Evolutionary conservation across 2,888 invertebrate genomes (phyloP).

Genomic region (Drosophila flavopinicola): DNA sequence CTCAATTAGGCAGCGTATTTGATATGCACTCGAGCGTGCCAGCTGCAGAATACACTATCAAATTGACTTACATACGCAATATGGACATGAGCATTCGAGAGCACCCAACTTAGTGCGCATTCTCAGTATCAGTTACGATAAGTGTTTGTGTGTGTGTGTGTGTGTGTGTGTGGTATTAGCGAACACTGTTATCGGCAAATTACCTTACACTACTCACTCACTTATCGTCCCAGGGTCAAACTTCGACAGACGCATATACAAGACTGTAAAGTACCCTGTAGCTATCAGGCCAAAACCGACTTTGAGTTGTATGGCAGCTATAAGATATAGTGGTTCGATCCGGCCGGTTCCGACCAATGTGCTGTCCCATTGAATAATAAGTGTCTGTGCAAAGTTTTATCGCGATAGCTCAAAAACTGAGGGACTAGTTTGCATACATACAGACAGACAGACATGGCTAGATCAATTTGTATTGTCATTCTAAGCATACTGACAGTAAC

Average conservation of each 20-base stretch:
- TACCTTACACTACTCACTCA: conserved; percentile 10
- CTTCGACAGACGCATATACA: neutral
- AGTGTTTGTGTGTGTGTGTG: conserved; percentile 7
- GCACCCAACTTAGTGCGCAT: neutral
- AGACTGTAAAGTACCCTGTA: neutral
- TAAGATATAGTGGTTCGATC: no score
- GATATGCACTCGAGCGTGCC: conserved; percentile 25
- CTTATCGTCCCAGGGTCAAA: conserved; percentile 36
- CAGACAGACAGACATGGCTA: no score
- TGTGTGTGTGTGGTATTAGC: conserved; percentile 15
- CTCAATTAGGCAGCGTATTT: conserved; percentile 34
- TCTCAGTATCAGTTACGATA: conserved; percentile 24
- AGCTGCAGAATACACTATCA: neutral
- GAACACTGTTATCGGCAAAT: conserved; percentile 39
- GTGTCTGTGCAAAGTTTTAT: no score
- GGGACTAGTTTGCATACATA: no score
- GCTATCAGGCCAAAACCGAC: no score
- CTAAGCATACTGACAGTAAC: no score
- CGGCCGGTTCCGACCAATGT: no score
- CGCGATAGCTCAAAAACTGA: no score
- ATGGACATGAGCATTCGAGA: conserved; percentile 1
- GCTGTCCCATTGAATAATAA: no score
- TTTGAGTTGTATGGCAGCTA: no score
- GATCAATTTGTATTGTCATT: no score
- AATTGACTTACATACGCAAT: neutral